phyloP scores from a whole-genome alignment of 2,888 invertebrate genomes.

The Mythimna pallens region DNA sequence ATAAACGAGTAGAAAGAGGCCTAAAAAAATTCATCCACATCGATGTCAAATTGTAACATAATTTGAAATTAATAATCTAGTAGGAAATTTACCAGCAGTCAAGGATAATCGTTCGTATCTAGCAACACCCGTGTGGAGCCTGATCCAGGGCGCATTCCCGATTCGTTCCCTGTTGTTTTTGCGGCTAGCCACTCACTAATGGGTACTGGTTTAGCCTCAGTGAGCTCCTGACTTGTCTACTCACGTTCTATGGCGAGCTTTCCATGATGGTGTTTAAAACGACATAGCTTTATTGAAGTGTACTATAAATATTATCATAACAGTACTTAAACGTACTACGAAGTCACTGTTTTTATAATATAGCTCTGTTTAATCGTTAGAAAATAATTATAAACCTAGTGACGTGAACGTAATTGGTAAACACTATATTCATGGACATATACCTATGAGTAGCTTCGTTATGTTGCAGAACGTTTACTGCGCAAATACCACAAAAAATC shows the following conservation, averaged over 20 bases:
- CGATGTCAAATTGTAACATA: neutral
- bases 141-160: conserved; percentile 88
- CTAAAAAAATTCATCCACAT: too few relatives aligned
- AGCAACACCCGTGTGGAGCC: conserved; percentile 77
- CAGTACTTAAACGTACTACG: conserved; percentile 42
- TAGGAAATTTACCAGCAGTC: conserved; percentile 47
- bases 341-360: conserved; percentile 26
- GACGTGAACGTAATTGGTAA: neutral
- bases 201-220: conserved; percentile 85
- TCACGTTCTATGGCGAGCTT: conserved; percentile 59
- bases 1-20: too few relatives aligned
- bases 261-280: conserved; percentile 61
- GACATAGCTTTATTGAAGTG: conserved; percentile 57
- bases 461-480: neutral
- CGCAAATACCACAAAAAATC: neutral
- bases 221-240: conserved; percentile 66
- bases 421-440: neutral
- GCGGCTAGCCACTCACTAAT: conserved; percentile 87
- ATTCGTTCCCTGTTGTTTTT: conserved; percentile 91
- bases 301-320: conserved; percentile 58
- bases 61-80: conserved; percentile 21
- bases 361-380: conserved; percentile 1
- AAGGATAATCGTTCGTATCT: conserved; percentile 67
- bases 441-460: neutral
- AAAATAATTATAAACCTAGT: neutral